These are phyloP conservation scores for Sanderia malayensis DNA, from an alignment of 30 jellyfish, hydroid and myxozoan genomes.

Conservation along the genomic window DNA sequence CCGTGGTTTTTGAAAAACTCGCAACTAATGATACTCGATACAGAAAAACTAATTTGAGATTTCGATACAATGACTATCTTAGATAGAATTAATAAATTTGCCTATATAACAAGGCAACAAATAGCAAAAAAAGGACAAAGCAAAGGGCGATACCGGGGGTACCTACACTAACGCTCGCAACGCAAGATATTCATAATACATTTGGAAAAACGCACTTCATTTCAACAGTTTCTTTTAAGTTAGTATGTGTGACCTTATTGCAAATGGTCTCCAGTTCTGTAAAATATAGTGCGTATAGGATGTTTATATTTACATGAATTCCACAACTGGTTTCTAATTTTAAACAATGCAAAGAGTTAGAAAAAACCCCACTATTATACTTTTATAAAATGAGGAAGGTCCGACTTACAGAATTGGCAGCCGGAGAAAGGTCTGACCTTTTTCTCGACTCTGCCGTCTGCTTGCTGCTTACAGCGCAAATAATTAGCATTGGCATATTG, in stretches of 20 bases:
- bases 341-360: not conserved
- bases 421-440: conserved; percentile 12
- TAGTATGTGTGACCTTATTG: not conserved
- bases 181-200: not conserved
- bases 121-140: not conserved
- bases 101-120: too few relatives aligned
- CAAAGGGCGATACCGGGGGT: not conserved
- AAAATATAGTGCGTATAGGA: not conserved
- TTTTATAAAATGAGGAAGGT: conserved; percentile 5
- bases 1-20: conserved; percentile 37
- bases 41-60: not conserved
- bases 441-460: conserved; percentile 11
- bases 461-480: too few relatives aligned
- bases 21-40: not conserved
- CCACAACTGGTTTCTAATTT: not conserved
- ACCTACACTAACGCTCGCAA: not conserved
- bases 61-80: too few relatives aligned
- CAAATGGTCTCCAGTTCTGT: not conserved
- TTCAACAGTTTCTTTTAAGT: conserved; percentile 7
- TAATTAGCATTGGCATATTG: too few relatives aligned
- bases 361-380: not conserved
- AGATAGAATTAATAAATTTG: not conserved
- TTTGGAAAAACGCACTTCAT: conserved; percentile 11
- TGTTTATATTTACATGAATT: not conserved
- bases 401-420: conserved; percentile 1